These are phyloP conservation scores for Eristalis arbustorum DNA, from an alignment of 2,888 invertebrate genomes.

Conservation along the genomic window DNA sequence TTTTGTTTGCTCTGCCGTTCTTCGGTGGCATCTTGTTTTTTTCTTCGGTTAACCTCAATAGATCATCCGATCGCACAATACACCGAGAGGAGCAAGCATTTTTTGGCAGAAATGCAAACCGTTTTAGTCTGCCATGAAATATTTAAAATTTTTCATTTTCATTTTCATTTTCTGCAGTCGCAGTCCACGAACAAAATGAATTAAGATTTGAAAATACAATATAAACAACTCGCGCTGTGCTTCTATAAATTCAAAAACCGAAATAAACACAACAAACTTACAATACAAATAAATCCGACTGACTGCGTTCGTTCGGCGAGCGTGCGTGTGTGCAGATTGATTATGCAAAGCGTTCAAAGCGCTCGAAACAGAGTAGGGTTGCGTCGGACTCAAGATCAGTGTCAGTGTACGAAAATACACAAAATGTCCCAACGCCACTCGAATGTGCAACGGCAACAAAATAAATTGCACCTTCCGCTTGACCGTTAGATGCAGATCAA, in stretches of 20 bases:
- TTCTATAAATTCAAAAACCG: conserved; percentile 10
- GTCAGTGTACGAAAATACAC: not conserved
- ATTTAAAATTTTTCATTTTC: conserved; percentile 29
- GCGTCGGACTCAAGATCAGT: conserved; percentile 40
- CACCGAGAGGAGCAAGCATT: conserved; percentile 24
- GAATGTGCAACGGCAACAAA: not conserved
- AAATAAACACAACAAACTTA: conserved; percentile 19
- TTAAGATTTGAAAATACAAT: conserved; percentile 12
- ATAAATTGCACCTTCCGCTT: conserved; percentile 48
- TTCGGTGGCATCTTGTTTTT: conserved; percentile 23
- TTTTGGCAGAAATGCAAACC: conserved; percentile 65
- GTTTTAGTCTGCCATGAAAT: conserved; percentile 44
- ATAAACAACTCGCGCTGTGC: not conserved
- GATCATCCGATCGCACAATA: conserved; percentile 33
- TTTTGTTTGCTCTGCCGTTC: not conserved
- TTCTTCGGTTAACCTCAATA: conserved; percentile 57
- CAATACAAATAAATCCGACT: conserved; percentile 51
- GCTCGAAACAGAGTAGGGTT: not conserved
- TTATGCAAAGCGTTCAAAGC: not conserved
- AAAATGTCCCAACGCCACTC: not conserved
- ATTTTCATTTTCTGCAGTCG: conserved; percentile 45
- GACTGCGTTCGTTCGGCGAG: not conserved
- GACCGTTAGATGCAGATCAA: conserved; percentile 31
- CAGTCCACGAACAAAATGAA: conserved; percentile 7
- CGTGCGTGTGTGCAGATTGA: conserved; percentile 8